phyloP scores from a whole-genome alignment of 2,888 invertebrate genomes.

The Trachelus tabidus region DNA sequence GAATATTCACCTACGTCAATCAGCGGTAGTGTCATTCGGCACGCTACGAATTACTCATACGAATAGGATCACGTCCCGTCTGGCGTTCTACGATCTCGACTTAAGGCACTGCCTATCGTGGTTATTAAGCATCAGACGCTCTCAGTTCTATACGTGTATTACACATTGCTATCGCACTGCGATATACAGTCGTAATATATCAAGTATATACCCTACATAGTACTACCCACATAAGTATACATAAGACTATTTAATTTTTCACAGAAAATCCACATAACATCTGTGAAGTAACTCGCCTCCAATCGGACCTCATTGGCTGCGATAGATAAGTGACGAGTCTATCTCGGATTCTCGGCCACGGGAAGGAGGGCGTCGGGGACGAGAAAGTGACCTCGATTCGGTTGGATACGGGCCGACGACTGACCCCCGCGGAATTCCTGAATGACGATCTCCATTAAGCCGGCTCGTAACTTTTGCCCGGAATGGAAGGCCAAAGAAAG shows the following conservation, averaged over 20 bases:
- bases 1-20: neutral
- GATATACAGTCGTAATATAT: neutral
- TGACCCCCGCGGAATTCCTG: slow-evolving; percentile 2
- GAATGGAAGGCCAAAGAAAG: neutral
- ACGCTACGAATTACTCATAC: neutral
- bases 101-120: neutral
- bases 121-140: neutral
- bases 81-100: neutral
- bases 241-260: neutral
- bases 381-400: slow-evolving; percentile 13
- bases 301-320: neutral
- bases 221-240: neutral
- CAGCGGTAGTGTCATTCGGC: neutral
- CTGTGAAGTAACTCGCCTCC: neutral
- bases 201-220: neutral
- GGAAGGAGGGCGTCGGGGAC: neutral
- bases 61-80: neutral
- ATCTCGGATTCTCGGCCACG: neutral
- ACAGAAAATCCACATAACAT: neutral
- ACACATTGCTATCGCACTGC: neutral
- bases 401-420: neutral
- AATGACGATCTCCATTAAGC: neutral
- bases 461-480: neutral
- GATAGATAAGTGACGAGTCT: neutral
- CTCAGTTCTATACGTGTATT: neutral